phyloP scores from a whole-genome alignment of 2,888 invertebrate genomes.

The Latrodectus elegans region DNA sequence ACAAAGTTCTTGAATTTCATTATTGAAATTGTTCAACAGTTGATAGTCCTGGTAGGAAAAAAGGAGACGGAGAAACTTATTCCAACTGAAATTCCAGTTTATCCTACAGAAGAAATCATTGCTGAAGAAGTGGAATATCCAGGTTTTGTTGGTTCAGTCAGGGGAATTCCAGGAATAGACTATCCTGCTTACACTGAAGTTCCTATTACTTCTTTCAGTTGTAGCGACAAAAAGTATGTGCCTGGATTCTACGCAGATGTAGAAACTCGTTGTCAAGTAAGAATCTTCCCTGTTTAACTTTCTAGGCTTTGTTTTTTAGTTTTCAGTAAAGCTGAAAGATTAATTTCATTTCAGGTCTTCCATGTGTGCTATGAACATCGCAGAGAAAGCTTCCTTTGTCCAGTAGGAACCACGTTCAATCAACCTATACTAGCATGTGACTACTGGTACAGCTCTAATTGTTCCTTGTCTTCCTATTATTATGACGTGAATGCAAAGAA shows the following conservation, averaged over 20 bases:
- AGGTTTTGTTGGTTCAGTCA: slow-evolving; percentile 42
- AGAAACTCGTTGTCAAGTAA: slow-evolving; percentile 79
- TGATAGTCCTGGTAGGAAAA: background rate
- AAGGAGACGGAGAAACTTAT: background rate
- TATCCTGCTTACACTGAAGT: slow-evolving; percentile 73
- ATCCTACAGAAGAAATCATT: slow-evolving; percentile 21
- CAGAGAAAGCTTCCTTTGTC: slow-evolving; percentile 75
- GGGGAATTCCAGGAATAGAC: slow-evolving; percentile 69
- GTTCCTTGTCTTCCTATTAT: slow-evolving; percentile 82
- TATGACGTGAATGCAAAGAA: slow-evolving; percentile 76
- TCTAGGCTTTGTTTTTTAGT: background rate
- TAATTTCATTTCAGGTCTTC: slow-evolving; percentile 69
- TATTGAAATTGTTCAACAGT: background rate
- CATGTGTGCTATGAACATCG: slow-evolving; percentile 72
- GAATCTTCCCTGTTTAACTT: background rate
- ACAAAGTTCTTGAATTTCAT: slow-evolving; percentile 3
- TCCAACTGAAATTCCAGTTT: background rate
- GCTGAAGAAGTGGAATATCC: slow-evolving; percentile 15
- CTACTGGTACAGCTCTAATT: slow-evolving; percentile 73
- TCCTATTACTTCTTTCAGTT: slow-evolving; percentile 87
- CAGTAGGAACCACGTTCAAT: slow-evolving; percentile 73
- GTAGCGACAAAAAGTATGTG: slow-evolving; percentile 83
- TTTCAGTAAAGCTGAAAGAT: background rate
- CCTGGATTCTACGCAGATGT: slow-evolving; percentile 93
- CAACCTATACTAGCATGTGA: slow-evolving; percentile 72